Evolutionary conservation across 1,140 invertebrate genomes (phyloP).

Genomic region (Anagrus nilaparvatae): DNA sequence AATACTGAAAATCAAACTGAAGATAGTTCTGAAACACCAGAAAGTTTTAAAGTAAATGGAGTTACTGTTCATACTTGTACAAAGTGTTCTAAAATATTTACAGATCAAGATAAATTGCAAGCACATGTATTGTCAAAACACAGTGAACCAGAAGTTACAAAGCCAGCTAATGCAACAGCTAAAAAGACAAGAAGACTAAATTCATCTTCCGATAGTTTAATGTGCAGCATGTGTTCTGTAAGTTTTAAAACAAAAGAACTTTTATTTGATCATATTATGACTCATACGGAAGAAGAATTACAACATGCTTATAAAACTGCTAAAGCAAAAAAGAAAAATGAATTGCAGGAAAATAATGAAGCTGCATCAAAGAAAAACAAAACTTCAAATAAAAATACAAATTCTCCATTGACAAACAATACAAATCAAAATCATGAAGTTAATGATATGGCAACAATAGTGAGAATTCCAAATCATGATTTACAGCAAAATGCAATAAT

Average conservation of each 20-base stretch:
- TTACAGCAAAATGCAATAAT: neutral
- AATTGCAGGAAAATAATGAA: conserved; percentile 5
- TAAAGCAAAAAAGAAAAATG: conserved; percentile 8
- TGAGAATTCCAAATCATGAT: neutral
- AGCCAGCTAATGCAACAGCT: neutral
- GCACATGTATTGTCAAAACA: neutral
- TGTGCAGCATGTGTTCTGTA: conserved; percentile 27
- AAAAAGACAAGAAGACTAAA: conserved; percentile 16
- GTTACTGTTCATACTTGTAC: neutral
- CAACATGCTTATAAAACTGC: conserved; percentile 22
- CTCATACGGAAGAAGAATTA: conserved; percentile 29
- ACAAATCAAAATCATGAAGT: neutral
- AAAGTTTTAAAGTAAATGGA: conserved; percentile 8
- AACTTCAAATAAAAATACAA: too few species aligned
- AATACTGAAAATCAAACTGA: too few species aligned
- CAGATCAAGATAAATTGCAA: neutral
- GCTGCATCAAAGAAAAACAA: too few species aligned
- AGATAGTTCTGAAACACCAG: too few species aligned
- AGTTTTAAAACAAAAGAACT: conserved; percentile 20
- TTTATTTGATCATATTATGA: conserved; percentile 30
- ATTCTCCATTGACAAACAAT: neutral
- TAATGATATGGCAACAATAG: neutral
- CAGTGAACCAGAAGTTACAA: neutral
- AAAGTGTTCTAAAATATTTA: conserved; percentile 5
- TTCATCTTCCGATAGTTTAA: conserved; percentile 7